Base-by-base conservation (phyloP, 2,888 invertebrate species). In the Allygus modestus region DNA sequence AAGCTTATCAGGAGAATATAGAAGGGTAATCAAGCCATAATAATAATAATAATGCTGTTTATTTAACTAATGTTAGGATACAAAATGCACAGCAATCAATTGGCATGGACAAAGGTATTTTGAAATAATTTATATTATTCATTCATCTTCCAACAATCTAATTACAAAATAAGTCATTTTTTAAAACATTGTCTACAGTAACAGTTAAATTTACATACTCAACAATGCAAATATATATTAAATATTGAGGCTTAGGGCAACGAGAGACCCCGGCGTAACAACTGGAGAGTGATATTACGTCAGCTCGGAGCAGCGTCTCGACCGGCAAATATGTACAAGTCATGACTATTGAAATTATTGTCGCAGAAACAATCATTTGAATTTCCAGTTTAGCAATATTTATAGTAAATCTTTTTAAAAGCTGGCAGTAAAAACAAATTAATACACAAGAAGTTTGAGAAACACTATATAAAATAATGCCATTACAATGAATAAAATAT, bases 161-260 rank as follows among this genome's bases (percentile, higher is more conserved):
- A 82, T 85, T 85, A 85, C 84, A 85, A 85, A 85, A 85, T 82
- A 85, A 85, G 84, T 82, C 79, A 69, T 84, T 77, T 85, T 46
- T 73, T 58, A 75, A 83, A 83, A 73, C 82, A 77, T 43, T 75
- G 65, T 82, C 85, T 85, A 85, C 84, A 77, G 33, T 85, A 84
- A 85, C 84, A 84, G 73, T 85, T 85, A 69, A 84, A 85, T 82
- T 79, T 85, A 84, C 84, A 84, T 33, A 83, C 41, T 75, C 61
- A 83, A 83, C 83, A 83, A 75, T 75, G 54, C 54, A 83, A 73
- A 83, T 83, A 83, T 83, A 83, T 83, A 83, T 69, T 54, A 33
- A 58, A 82, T 65, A 81, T 82, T 83, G 33, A 58, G 83, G 83
- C 83, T 7, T 33, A 11, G 58, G 61, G 54, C 61, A 17, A 17